Evolutionary conservation across 1,140 invertebrate species (phyloP), one percentile per base, ranked within the genome.

Genomic region (Drosophila pruinosa): DNA sequence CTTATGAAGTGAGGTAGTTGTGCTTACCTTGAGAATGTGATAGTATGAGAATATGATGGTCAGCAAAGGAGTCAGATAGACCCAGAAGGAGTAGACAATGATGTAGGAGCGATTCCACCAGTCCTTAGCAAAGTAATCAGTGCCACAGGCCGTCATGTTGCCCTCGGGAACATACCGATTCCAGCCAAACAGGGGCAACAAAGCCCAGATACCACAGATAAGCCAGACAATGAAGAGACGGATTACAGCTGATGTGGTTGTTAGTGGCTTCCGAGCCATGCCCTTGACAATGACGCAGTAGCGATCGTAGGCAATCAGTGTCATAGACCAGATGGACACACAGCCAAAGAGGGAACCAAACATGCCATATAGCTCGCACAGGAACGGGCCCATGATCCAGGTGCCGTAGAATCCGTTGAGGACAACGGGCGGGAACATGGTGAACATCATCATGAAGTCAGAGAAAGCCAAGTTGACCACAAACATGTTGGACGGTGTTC

Each of bases 281-380:
- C 95, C 95, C 91, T 95, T 95, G 2, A 97, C 96, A 76, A 97
- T 97, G 38, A 97, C 96, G 75, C 96, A 96, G 92, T 97, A 97
- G 62, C 96, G 92, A 88, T 97, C 96, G 57, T 96, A 93, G 43
- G 96, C 95, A 64, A 97, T 97, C 86, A 95, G 93, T 0, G 95
- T 95, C 95, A 97, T 96, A 2, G 95, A 94, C 95, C 96, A 96
- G 70, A 97, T 97, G 59, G 96, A 97, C 14, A 92, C 93, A 80
- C 95, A 95, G 28, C 96, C 96, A 75, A 95, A 97, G 15, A 97
- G 92, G 3, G 95, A 97, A 7, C 96, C 96, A 53, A 94, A 92
- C 91, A 96, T 93, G 15, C 93, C 96, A 78, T 97, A 97, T 0
- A 97, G 54, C 77, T 96, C 94, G 83, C 96, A 97, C 89, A 95